Base-by-base conservation (phyloP, 2,113 vertebrate genomes). In the Lutjanus erythropterus region DNA sequence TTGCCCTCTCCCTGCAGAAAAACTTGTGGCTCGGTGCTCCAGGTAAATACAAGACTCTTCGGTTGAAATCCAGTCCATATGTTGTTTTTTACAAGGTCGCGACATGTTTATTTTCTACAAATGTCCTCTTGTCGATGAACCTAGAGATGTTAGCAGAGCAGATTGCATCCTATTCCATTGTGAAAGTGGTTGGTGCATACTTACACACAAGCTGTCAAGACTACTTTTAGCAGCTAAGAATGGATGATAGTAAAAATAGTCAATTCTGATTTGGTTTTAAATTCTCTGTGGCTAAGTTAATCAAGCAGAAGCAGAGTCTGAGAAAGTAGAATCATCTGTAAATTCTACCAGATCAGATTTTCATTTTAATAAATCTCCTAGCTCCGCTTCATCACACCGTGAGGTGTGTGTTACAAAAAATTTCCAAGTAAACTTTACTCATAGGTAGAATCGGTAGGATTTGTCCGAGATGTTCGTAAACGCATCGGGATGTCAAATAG, bases 1-100 rank as follows among this genome's bases (percentile, higher is more conserved):
- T 97, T 55, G 78, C 91, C 5, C 81, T 92, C 81, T 91, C 92
- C 19, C 79, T 96, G 78, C 96, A 95, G 71, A 96, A 94, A 23
- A 96, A 89, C 81, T 81, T 93, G 71, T 92, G 89, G 73, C 91
- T 96, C 33, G 86, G 94, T 5, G 31, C 78, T 50, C 70, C 95
- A 74, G 95, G 93, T 96, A 90, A 95, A 90, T 60, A 15, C 35
- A 3, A 4, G 29, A 14, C 19, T 25, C 41, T 31, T 25, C 5
- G 2, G 16, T 46, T 21, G 9, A 25, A 44, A 62, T 47, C 16
- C n/a, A 42, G 3, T n/a, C 42, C 16, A 10, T 31, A 5, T 41
- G 62, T n/a, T 18, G 21, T 0, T 0, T 35, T 55, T 55, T 10
- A n/a, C 23, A 15, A 29, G 18, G 41, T 25, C 18, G 49, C 16